Percentiles rank a stretch among this genome's conserved stretches.
Conservation (phyloP, 2,888 invertebrate species). For the Ferrisia virgata region DNA sequence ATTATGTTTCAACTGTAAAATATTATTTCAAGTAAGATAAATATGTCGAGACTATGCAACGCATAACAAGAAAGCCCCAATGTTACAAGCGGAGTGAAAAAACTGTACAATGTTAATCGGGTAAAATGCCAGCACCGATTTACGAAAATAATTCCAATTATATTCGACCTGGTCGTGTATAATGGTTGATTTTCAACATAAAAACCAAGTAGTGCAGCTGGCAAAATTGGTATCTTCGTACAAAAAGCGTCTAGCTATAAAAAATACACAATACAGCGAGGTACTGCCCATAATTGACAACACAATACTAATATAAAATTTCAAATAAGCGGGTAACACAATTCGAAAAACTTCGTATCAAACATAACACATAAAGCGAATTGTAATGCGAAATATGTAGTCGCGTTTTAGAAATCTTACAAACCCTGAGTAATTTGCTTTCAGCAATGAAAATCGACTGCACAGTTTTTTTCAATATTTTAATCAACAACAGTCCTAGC, state of each 20-base stretch:
- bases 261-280: background rate
- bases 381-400: too few species aligned
- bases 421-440: conserved; percentile 18
- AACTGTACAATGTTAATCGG: background rate
- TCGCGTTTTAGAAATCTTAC: background rate
- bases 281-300: background rate
- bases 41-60: background rate
- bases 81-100: background rate
- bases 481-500: conserved; percentile 10
- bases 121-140: background rate
- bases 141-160: background rate
- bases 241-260: background rate
- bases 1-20: conserved; percentile 59
- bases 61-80: background rate
- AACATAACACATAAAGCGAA: background rate
- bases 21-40: background rate
- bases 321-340: background rate
- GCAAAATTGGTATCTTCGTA: background rate
- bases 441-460: conserved; percentile 22
- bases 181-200: background rate
- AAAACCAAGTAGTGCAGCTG: background rate
- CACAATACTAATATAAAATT: background rate
- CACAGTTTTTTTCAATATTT: conserved; percentile 31
- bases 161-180: background rate
- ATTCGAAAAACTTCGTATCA: background rate